phyloP scores from a whole-genome alignment of 2,797 vertebrate genomes.

The Neosalanx taihuensis region DNA sequence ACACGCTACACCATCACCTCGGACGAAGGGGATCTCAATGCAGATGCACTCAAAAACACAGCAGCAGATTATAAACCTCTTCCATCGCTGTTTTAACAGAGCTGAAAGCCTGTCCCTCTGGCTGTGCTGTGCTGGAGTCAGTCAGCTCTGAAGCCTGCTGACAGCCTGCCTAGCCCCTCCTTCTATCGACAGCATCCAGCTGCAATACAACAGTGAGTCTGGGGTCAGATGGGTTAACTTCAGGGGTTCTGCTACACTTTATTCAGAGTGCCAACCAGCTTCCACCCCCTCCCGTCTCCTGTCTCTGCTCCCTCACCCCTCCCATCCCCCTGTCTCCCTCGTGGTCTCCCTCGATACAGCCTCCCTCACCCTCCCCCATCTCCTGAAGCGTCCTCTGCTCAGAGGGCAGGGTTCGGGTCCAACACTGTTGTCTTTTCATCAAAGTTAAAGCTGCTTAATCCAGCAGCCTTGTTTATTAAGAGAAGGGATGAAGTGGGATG shows the following conservation, averaged over 20 bases:
- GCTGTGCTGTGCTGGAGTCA: no score
- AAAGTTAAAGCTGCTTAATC: conserved; percentile 65
- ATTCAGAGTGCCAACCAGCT: background rate
- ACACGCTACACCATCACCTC: no score
- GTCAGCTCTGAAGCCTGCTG: no score
- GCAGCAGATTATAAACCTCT: no score
- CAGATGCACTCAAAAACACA: no score
- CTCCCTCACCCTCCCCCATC: background rate
- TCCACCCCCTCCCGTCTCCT: background rate
- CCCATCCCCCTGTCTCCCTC: background rate
- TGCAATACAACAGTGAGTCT: no score
- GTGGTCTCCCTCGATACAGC: background rate
- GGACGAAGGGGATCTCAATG: no score
- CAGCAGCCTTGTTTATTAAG: conserved; percentile 63
- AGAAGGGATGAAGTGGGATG: conserved; percentile 52
- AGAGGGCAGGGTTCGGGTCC: conserved; percentile 48
- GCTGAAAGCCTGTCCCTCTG: no score
- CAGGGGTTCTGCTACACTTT: background rate
- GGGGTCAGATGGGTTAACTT: background rate
- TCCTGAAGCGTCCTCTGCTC: conserved; percentile 21
- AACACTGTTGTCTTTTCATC: conserved; percentile 76
- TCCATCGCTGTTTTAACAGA: no score
- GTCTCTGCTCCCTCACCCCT: background rate
- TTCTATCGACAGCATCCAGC: no score
- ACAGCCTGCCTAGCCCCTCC: no score